Evolutionary conservation across 1,140 invertebrate genomes (phyloP), one percentile per base, ranked within the genome.

Genomic region (Drosophila athabasca): DNA sequence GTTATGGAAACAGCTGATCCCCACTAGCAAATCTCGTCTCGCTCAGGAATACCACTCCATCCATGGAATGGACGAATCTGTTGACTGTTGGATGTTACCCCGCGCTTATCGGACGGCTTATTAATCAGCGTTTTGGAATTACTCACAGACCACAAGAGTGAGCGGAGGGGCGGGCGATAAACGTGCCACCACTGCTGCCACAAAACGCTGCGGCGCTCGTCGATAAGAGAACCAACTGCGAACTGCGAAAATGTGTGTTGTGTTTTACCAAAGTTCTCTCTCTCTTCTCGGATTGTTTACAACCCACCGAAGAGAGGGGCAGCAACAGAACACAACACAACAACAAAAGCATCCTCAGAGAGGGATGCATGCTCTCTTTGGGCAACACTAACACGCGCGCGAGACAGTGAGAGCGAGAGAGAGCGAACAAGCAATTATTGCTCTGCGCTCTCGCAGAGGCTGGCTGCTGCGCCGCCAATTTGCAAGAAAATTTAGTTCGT

Each of bases 401-500:
- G 0, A 54, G 43, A 52, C 44, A 70, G 58, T 43, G 31, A 41
- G 45, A 57, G 35, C 61, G 70, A 52, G 46, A 70, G 35, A 67
- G 70, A 58, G 52, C 49, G 24, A 26, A 53, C 8, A 26, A 46
- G 46, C 31, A 45, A 11, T 22, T 44, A 50, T 44, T 55, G 43
- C 54, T 44, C 5, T 46, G 41, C 39, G 49, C 66, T 68, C 80
- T 72, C 75, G 62, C 59, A 49, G 50, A 51, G 62, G 45, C 54
- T 66, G 55, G 58, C 68, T 76, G 80, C 82, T 77, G 78, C 82
- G 74, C 65, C 65, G 82, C 74, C 81, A 81, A 85, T 85, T 85
- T 81, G 82, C 77, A 74, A 85, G 82, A 70, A 85, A 87, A 87
- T 75, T 85, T 78, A 87, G 82, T 87, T 74, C 78, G 82, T 68